Evolutionary conservation across 1,140 invertebrate genomes (phyloP).

Genomic region (Trachymyrmex cornetzi): DNA sequence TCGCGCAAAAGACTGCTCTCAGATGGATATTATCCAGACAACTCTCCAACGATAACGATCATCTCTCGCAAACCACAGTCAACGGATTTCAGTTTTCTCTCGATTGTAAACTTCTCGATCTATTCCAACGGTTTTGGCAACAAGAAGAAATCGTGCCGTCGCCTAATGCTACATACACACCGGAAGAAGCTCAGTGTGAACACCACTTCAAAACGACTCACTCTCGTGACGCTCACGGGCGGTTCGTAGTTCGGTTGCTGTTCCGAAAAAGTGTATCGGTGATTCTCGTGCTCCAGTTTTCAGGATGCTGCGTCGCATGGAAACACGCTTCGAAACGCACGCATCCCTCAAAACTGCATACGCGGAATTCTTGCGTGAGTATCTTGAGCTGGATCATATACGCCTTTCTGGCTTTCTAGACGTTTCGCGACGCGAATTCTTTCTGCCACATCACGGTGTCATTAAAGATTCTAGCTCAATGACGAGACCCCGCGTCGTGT

Average conservation of each 20-base stretch:
- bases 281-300: not conserved
- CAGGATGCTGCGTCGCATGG: not conserved
- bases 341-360: too few species aligned
- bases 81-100: not conserved
- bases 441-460: too few species aligned
- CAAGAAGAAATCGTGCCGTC: not conserved
- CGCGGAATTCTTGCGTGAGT: too few species aligned
- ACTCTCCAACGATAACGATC: not conserved
- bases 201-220: not conserved
- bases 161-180: not conserved
- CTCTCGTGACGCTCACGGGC: too few species aligned
- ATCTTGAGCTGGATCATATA: too few species aligned
- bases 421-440: too few species aligned
- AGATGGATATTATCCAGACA: not conserved
- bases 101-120: not conserved
- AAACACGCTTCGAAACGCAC: not conserved
- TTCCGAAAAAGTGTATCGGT: too few species aligned
- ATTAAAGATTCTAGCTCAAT: too few species aligned
- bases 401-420: too few species aligned
- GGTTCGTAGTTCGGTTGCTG: not conserved
- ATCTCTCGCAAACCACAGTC: too few species aligned
- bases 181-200: slow-evolving; percentile 15
- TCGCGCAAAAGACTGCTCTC: too few species aligned
- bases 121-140: not conserved
- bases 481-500: not conserved